These are phyloP conservation scores for Melanostoma scalare DNA, from an alignment of 2,888 invertebrate species.

Conservation along the genomic window DNA sequence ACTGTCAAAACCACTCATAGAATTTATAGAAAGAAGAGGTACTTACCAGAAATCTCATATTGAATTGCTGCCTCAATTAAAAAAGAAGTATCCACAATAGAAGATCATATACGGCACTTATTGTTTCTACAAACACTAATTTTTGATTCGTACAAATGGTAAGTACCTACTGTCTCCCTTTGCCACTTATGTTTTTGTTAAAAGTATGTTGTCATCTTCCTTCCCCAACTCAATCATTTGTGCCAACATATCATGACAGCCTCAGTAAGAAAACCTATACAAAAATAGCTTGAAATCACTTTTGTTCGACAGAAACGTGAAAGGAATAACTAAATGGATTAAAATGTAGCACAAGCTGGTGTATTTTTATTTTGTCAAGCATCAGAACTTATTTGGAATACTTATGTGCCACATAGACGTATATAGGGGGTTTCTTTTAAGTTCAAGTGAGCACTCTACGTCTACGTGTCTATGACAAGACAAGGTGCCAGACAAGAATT, in stretches of 20 bases:
- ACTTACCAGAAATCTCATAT: too few species aligned
- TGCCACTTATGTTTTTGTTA: too few species aligned
- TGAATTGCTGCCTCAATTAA: too few species aligned
- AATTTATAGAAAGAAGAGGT: too few species aligned
- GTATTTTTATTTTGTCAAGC: constrained; percentile 28
- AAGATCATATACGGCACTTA: too few species aligned
- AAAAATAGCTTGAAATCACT: constrained; percentile 27
- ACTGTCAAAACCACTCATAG: too few species aligned
- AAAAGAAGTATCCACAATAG: too few species aligned
- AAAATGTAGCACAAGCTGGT: constrained; percentile 29
- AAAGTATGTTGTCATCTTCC: too few species aligned
- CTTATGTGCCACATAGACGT: neutral
- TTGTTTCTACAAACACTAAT: too few species aligned
- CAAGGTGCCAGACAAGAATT: constrained; percentile 10
- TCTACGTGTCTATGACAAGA: neutral
- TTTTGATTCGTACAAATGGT: too few species aligned
- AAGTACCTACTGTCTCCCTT: too few species aligned
- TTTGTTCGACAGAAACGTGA: constrained; percentile 33
- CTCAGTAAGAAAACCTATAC: neutral
- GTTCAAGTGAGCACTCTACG: neutral
- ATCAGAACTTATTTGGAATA: constrained; percentile 13
- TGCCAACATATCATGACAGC: constrained; percentile 12
- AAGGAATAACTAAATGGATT: constrained; percentile 10
- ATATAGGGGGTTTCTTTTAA: neutral
- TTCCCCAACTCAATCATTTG: too few species aligned